Evolutionary conservation across 2,888 invertebrate species (phyloP).

Genomic region (Hipparchia semele): DNA sequence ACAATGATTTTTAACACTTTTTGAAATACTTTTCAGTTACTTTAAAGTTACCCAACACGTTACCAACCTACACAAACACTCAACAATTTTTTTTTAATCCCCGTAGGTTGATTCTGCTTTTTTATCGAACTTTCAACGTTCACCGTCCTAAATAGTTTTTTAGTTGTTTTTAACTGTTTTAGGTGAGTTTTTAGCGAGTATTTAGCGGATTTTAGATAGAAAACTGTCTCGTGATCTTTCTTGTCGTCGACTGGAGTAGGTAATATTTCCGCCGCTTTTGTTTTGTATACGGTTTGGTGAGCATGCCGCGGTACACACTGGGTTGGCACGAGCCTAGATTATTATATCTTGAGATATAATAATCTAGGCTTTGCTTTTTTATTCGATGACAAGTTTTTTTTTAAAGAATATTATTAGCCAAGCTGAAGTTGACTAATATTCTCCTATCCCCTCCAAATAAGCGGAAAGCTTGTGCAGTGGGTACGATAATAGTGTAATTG

Average conservation of each 20-base stretch:
- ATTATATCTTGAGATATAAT: not conserved
- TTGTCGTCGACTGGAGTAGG: slow-evolving; percentile 73
- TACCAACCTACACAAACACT: too few species aligned
- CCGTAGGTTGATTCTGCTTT: not conserved
- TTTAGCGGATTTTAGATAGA: slow-evolving; percentile 44
- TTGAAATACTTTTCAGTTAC: not conserved
- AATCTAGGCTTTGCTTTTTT: too few species aligned
- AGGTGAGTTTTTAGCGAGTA: slow-evolving; percentile 11
- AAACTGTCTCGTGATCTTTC: slow-evolving; percentile 70
- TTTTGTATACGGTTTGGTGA: slow-evolving; percentile 76
- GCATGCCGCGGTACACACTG: slow-evolving; percentile 58
- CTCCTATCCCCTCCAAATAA: too few species aligned
- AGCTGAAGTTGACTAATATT: too few species aligned
- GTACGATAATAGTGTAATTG: too few species aligned
- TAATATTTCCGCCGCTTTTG: slow-evolving; percentile 76
- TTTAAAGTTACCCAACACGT: not conserved
- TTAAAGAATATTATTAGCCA: too few species aligned
- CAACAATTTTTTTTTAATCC: not conserved
- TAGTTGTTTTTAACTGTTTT: not conserved
- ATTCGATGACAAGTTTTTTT: too few species aligned
- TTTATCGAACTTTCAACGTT: not conserved
- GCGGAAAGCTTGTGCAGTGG: too few species aligned
- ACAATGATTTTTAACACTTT: not conserved
- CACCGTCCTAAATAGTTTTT: not conserved
- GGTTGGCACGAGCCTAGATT: slow-evolving; percentile 60